phyloP scores from a whole-genome alignment of 2,888 invertebrate genomes.

The Megaustenia siamemsis region DNA sequence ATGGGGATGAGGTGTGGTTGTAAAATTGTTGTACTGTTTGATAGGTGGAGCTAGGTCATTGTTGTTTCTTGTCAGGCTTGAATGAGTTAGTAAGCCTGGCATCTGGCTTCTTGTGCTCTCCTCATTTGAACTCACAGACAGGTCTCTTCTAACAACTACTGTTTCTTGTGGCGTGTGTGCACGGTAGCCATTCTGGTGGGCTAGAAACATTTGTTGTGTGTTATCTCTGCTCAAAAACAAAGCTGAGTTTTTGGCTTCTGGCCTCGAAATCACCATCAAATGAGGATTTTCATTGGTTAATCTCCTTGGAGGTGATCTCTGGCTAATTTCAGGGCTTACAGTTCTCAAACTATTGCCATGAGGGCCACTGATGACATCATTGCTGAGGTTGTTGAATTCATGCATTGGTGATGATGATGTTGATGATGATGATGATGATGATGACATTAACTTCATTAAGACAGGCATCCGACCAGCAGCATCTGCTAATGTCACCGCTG shows the following conservation, averaged over 20 bases:
- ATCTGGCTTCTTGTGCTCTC: not conserved
- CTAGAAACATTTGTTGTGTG: not conserved
- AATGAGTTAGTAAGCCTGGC: not conserved
- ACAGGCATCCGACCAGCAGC: not conserved
- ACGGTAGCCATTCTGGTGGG: slow-evolving; percentile 24
- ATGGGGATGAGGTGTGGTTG: not conserved
- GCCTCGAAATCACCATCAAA: not conserved
- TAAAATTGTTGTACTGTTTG: not conserved
- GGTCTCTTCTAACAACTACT: not conserved
- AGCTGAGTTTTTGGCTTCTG: not conserved
- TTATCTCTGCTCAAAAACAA: not conserved
- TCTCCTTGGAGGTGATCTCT: not conserved
- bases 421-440: not conserved
- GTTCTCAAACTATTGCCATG: not conserved
- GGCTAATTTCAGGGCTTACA: not conserved
- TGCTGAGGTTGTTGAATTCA: not conserved
- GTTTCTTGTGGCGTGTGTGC: not conserved
- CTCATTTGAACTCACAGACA: not conserved
- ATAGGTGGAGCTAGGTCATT: not conserved
- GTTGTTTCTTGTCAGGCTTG: not conserved
- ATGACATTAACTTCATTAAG: not conserved
- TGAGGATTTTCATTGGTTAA: not conserved
- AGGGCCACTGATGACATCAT: not conserved
- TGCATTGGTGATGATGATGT: not conserved
- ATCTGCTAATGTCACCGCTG: not conserved